phyloP scores from a whole-genome alignment of 2,888 invertebrate genomes.

The Caenorhabditis becei region DNA sequence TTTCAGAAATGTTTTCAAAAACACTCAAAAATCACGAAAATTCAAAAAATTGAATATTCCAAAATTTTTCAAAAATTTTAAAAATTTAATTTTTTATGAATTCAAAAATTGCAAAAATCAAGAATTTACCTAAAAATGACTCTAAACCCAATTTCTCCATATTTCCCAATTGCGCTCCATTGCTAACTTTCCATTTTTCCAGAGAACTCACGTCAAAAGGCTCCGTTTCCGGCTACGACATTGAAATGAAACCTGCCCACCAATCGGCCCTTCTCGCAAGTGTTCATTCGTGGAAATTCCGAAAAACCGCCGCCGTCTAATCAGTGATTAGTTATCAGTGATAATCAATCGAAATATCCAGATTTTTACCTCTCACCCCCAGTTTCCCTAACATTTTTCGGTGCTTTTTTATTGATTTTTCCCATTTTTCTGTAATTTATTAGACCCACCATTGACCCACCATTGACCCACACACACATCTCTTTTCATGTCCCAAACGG shows the following conservation, averaged over 20 bases:
- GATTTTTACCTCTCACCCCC: constrained; percentile 9
- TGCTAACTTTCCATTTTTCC: constrained; percentile 11
- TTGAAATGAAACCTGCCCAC: constrained; percentile 39
- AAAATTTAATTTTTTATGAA: too few species aligned
- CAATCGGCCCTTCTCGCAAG: constrained; percentile 41
- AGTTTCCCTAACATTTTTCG: constrained; percentile 17
- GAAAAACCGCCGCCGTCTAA: too few species aligned
- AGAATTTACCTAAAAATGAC: too few species aligned
- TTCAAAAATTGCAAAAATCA: too few species aligned
- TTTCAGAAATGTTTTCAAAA: too few species aligned
- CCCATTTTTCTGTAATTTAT: constrained; percentile 23
- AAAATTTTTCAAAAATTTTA: too few species aligned
- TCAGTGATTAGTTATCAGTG: too few species aligned
- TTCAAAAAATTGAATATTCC: too few species aligned
- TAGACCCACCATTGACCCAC: background rate
- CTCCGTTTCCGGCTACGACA: constrained; percentile 47
- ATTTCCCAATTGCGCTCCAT: too few species aligned
- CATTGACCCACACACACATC: too few species aligned
- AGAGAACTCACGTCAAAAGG: constrained; percentile 59
- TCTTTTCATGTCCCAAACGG: constrained; percentile 22
- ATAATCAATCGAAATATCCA: background rate
- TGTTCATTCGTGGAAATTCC: constrained; percentile 57
- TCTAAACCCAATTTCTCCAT: background rate
- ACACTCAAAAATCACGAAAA: too few species aligned
- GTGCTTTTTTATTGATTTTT: background rate